Conservation (phyloP, 1,140 invertebrate genomes). For the Caenorhabditis remanei region DNA sequence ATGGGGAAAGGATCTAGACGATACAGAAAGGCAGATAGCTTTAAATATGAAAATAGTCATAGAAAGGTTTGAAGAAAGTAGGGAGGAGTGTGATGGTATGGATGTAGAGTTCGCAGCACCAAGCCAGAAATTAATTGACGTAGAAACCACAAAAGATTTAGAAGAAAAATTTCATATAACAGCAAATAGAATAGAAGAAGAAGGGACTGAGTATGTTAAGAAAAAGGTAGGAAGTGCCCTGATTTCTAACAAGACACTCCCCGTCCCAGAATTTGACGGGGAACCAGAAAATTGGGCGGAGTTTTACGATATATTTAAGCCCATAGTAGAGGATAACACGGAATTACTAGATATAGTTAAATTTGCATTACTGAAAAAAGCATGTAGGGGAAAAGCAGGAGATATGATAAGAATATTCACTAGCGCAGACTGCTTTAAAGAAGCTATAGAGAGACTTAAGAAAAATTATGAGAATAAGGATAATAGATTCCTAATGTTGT, state of each 20-base stretch:
- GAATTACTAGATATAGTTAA: not conserved
- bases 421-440: not conserved
- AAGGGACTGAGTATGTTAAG: not conserved
- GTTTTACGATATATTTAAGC: conserved; percentile 4
- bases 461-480: not conserved
- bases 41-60: not conserved
- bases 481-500: not conserved
- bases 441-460: not conserved
- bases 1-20: not conserved
- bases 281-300: conserved; percentile 9
- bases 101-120: not conserved
- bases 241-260: not conserved
- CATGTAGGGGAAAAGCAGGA: not conserved
- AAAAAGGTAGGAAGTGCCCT: not conserved
- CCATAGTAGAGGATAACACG: not conserved
- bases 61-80: not conserved
- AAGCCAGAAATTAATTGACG: not conserved
- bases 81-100: not conserved
- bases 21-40: not conserved
- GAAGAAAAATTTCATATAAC: not conserved
- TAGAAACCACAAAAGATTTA: not conserved
- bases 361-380: not conserved
- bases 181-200: not conserved
- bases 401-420: conserved; percentile 3
- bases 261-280: not conserved